phyloP scores from a whole-genome alignment of 2,113 vertebrate species.

The Bujurquina vittata region DNA sequence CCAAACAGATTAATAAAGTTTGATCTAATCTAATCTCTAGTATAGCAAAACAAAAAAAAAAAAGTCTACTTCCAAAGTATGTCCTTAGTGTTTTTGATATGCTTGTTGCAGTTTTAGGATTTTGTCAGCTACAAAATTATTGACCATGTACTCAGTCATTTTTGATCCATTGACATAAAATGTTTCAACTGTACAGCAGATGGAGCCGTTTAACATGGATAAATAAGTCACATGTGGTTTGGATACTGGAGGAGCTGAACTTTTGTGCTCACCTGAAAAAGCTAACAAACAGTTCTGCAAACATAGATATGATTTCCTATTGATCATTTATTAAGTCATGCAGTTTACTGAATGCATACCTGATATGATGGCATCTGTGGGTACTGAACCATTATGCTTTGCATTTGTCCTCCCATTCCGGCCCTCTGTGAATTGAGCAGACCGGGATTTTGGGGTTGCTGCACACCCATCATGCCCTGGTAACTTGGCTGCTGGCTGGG shows the following conservation, averaged over 20 bases:
- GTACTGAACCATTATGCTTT: constrained; percentile 98
- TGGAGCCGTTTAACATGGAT: background rate
- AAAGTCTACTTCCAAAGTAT: background rate
- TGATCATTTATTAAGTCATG: background rate
- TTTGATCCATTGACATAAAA: background rate
- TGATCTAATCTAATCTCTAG: background rate
- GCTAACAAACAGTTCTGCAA: background rate
- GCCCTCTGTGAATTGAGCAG: constrained; percentile 90
- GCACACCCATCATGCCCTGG: constrained; percentile 94
- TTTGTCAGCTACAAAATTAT: too few species aligned
- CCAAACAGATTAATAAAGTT: too few species aligned
- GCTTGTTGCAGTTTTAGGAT: background rate
- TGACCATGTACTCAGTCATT: too few species aligned
- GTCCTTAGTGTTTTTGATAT: background rate
- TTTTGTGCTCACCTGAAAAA: background rate
- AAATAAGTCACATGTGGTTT: background rate
- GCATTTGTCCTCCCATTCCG: constrained; percentile 90
- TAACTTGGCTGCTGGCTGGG: constrained; percentile 94
- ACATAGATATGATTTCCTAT: background rate
- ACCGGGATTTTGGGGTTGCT: constrained; percentile 90
- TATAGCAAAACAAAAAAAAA: background rate
- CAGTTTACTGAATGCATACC: constrained; percentile 71
- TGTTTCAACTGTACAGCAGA: background rate
- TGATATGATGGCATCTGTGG: constrained; percentile 97
- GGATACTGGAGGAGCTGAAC: background rate